Evolutionary conservation across 2,797 vertebrate species (phyloP).

Genomic region (Enteromius afrohamiltoni): DNA sequence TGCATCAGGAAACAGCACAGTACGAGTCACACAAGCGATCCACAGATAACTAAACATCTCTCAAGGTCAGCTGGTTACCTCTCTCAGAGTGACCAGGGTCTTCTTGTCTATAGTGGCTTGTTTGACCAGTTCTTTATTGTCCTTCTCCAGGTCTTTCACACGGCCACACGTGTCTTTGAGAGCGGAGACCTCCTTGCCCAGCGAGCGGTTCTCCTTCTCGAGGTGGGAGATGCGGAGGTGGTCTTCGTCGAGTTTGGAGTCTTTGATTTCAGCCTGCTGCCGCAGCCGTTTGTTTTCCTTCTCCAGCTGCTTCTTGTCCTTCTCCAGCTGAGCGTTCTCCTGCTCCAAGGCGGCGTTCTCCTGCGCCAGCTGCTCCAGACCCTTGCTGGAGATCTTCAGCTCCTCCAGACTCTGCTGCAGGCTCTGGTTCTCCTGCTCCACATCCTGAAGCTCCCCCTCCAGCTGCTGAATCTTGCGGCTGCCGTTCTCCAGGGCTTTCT

Average conservation of each 20-base stretch:
- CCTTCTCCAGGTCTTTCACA: constrained; percentile 91
- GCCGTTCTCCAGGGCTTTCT: constrained; percentile 95
- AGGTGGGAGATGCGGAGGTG: constrained; percentile 87
- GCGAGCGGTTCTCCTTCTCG: constrained; percentile 94
- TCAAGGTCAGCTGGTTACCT: constrained; percentile 77
- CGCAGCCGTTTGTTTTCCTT: constrained; percentile 96
- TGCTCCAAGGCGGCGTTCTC: constrained; percentile 93
- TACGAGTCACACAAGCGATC: not conserved
- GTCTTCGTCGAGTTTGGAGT: constrained; percentile 91
- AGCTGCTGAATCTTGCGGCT: constrained; percentile 95
- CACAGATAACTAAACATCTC: not conserved
- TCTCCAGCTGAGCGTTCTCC: constrained; percentile 93
- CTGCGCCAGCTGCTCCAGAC: constrained; percentile 93
- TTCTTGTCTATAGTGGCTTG: constrained; percentile 93
- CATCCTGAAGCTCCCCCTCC: constrained; percentile 91
- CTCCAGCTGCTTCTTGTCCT: constrained; percentile 96
- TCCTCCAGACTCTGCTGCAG: constrained; percentile 93
- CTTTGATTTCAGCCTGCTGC: constrained; percentile 95
- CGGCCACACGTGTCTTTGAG: constrained; percentile 90
- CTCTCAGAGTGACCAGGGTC: constrained; percentile 90
- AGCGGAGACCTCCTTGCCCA: constrained; percentile 89
- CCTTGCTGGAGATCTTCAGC: constrained; percentile 96
- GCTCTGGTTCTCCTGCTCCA: constrained; percentile 93
- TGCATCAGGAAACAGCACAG: constrained; percentile 62
- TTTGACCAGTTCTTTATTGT: constrained; percentile 95